Evolutionary conservation across 2,888 invertebrate genomes (phyloP), one percentile per base, ranked within the genome.

Genomic region (Lucinisca nassula): DNA sequence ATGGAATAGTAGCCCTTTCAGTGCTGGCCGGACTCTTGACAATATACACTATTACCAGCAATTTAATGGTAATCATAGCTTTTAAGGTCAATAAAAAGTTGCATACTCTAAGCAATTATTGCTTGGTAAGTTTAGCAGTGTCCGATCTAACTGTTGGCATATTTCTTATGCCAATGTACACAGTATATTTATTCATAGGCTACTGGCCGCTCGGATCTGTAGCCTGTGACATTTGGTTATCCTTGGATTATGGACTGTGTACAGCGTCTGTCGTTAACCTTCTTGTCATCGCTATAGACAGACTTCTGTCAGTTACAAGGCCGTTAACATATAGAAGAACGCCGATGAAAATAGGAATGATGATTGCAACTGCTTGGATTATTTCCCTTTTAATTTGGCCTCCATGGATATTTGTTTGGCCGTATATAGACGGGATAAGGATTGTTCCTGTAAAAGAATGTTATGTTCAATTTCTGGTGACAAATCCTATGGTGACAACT

Each of bases 321-420:
- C 67, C 67, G 0, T 21, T 67, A 12, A 30, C 67, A 35, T 67
- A 67, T 24, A 67, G 67, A 30, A 24, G 58, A 27, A 67, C 67
- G 35, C 35, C 67, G 1, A 67, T 12, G 30, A 67, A 67, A 17
- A 67, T 67, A 35, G 67, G 67, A 32, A 30, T 27, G 12, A 35
- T 67, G 67, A 67, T 67, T 30, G 67, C 35, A 3, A 35, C 35
- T 35, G 67, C 67, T 17, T 67, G 67, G 67, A 6, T 67, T 1
- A 21, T 67, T 2, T 67, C 67, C 12, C 8, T 67, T 24, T 67
- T 67, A 2, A 67, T 67, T 21, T 67, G 67, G 67, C 67, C 67
- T 32, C 67, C 67, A 4, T 67, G 67, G 67, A 67, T 67, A 67
- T 67, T 67, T 35, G 67, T 24, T 32, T 67, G 67, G 67, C 67